Evolutionary conservation across 37 sponge, comb jelly and placozoan species (phyloP).

Genomic region (Beroe forskalii): DNA sequence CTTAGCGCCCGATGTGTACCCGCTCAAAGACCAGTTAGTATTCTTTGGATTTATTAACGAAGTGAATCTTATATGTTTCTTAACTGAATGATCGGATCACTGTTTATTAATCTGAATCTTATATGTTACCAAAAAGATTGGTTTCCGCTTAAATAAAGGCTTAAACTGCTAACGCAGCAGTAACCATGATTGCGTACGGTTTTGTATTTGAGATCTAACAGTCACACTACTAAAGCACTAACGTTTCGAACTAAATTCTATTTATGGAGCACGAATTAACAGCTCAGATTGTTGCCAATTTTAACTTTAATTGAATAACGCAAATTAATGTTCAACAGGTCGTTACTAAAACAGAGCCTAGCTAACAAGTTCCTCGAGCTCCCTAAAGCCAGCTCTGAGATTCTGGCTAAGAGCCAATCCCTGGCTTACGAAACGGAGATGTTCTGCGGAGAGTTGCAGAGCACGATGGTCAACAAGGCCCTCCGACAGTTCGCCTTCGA

Average conservation of each 20-base stretch:
- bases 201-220: neutral
- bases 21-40: conserved; percentile 37
- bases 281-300: too few species aligned
- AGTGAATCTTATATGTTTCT: too few species aligned
- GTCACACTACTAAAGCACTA: too few species aligned
- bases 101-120: too few species aligned
- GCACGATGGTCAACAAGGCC: conserved; percentile 21
- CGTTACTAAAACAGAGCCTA: conserved; percentile 21
- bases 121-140: too few species aligned
- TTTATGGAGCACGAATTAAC: too few species aligned
- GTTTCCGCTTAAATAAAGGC: too few species aligned
- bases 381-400: conserved; percentile 9
- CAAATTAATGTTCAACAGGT: too few species aligned
- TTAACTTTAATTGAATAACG: too few species aligned
- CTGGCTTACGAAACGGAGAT: conserved; percentile 51
- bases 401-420: conserved; percentile 45
- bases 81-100: too few species aligned
- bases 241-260: too few species aligned
- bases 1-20: conserved; percentile 4
- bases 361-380: conserved; percentile 33
- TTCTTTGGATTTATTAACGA: too few species aligned
- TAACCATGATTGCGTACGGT: neutral
- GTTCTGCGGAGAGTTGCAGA: conserved; percentile 1
- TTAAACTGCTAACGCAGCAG: neutral
- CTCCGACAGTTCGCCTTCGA: conserved; percentile 59